Percentiles rank a stretch among this genome's conserved stretches.
These are phyloP conservation scores for Chloebia gouldiae DNA, from an alignment of 2,113 vertebrate species.

Conservation along the genomic window DNA sequence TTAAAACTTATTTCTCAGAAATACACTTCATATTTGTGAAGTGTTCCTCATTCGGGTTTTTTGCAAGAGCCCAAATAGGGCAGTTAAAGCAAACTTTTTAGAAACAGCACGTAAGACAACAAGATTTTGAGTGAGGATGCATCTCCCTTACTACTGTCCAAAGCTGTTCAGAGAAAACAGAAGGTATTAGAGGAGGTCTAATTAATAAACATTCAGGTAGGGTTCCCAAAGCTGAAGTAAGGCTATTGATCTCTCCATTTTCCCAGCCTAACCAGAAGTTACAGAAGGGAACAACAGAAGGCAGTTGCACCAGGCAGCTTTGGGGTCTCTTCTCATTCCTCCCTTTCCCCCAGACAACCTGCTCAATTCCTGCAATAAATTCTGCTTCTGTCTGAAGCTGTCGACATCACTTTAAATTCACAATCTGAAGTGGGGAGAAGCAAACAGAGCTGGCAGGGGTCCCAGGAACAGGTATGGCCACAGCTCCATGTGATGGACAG, in stretches of 20 bases:
- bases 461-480: not conserved
- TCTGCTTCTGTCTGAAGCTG: not conserved
- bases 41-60: not conserved
- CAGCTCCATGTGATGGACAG: not conserved
- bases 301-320: not conserved
- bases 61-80: not conserved
- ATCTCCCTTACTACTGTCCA: not conserved
- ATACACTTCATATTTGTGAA: not conserved
- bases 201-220: not conserved
- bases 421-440: not conserved
- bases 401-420: not conserved
- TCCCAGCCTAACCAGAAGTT: not conserved
- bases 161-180: not conserved
- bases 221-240: not conserved
- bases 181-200: not conserved
- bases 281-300: not conserved
- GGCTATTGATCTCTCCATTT: not conserved
- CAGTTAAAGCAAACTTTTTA: not conserved
- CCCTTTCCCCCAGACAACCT: not conserved
- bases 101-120: not conserved
- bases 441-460: not conserved
- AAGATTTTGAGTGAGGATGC: not conserved
- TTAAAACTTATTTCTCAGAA: not conserved
- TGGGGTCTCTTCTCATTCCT: not conserved
- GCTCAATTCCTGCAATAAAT: rapidly evolving